Evolutionary conservation across 2,113 vertebrate genomes (phyloP).

Genomic region (Herpetotheres cachinnans): DNA sequence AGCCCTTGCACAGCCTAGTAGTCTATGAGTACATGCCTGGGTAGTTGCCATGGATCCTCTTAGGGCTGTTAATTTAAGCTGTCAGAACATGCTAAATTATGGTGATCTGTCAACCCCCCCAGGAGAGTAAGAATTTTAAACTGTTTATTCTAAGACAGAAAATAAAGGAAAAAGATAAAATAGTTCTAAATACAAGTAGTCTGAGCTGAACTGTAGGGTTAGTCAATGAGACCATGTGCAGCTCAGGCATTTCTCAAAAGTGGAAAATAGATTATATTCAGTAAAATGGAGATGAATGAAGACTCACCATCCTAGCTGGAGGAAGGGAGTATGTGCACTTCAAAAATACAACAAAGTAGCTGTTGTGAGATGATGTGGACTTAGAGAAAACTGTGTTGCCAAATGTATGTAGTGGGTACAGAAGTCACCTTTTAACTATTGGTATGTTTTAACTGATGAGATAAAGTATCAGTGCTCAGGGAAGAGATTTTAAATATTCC

Average conservation of each 20-base stretch:
- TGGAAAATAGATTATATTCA: background rate
- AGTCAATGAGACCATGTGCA: background rate
- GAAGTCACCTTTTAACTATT: background rate
- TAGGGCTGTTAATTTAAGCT: background rate
- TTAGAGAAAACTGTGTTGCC: background rate
- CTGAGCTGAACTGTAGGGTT: background rate
- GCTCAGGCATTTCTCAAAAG: background rate
- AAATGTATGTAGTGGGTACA: background rate
- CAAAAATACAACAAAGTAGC: background rate
- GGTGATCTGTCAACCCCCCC: background rate
- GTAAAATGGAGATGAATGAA: background rate
- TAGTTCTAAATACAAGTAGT: background rate
- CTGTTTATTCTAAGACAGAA: background rate
- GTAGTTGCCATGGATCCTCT: background rate
- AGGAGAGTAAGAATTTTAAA: background rate
- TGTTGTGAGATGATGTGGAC: background rate
- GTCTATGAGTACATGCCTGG: background rate
- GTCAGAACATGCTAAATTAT: background rate
- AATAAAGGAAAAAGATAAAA: background rate
- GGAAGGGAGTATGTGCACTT: background rate
- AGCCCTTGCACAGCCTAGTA: background rate
- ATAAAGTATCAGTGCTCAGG: background rate
- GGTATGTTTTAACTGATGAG: background rate
- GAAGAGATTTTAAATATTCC: background rate
- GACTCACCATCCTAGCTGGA: fast-evolving